A percentile compares a stretch with the other conserved stretches of the same genome.
These are phyloP conservation scores for Agrilus cyanescens DNA, from an alignment of 2,888 invertebrate genomes.

Conservation along the genomic window DNA sequence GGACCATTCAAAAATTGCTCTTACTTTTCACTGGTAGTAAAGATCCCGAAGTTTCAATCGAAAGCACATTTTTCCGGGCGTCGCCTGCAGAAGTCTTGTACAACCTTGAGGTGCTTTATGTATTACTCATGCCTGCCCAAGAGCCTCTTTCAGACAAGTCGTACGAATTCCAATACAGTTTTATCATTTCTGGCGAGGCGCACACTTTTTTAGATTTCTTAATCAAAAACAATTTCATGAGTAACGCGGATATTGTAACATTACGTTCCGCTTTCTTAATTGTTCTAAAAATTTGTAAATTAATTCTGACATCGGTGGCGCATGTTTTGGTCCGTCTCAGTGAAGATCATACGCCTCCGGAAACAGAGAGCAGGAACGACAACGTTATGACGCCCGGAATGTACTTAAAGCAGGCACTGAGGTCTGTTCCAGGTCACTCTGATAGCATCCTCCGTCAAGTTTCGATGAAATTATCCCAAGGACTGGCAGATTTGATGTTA, in stretches of 20 bases:
- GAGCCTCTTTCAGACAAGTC: conserved; percentile 66
- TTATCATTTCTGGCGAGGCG: conserved; percentile 53
- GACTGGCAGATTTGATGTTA: conserved; percentile 53
- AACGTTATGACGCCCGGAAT: conserved; percentile 35
- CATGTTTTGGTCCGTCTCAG: conserved; percentile 53
- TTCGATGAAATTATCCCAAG: conserved; percentile 70
- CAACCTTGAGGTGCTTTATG: conserved; percentile 51
- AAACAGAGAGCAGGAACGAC: conserved; percentile 28
- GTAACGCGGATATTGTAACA: conserved; percentile 59
- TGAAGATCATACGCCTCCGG: conserved; percentile 33
- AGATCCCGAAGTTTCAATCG: conserved; percentile 40
- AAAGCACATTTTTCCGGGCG: conserved; percentile 54
- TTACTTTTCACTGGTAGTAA: conserved; percentile 39
- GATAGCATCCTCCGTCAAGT: conserved; percentile 71
- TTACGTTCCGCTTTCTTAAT: conserved; percentile 71
- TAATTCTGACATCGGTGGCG: conserved; percentile 77
- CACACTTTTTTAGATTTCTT: conserved; percentile 65
- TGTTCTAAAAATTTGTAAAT: conserved; percentile 77
- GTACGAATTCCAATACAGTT: conserved; percentile 57
- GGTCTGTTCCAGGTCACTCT: conserved; percentile 72
- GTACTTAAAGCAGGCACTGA: conserved; percentile 68
- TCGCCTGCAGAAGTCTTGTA: conserved; percentile 73
- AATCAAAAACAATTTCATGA: conserved; percentile 74
- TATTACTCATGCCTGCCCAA: conserved; percentile 79
- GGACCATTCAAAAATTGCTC: conserved; percentile 43